Conservation (phyloP, 2,888 invertebrate genomes). For the Tenthredo mesomela region DNA sequence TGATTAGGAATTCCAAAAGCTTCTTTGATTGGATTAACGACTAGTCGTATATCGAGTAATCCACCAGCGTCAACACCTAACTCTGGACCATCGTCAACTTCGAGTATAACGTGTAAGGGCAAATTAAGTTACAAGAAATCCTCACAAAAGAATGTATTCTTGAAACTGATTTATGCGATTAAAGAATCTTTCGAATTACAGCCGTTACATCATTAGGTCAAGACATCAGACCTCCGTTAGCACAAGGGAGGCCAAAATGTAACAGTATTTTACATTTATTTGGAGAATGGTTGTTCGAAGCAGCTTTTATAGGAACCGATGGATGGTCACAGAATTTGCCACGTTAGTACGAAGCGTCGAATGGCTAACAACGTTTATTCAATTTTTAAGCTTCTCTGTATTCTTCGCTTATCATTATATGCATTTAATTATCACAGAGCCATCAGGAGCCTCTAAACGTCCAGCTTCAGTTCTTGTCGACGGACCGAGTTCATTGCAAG, state of each 20-base stretch:
- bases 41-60: slow-evolving; percentile 85
- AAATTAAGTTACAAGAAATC: slow-evolving; percentile 40
- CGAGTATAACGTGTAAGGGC: slow-evolving; percentile 83
- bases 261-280: slow-evolving; percentile 97
- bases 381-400: slow-evolving; percentile 49
- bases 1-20: slow-evolving; percentile 88
- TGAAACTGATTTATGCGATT: not conserved
- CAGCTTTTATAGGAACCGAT: slow-evolving; percentile 93
- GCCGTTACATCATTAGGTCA: slow-evolving; percentile 82
- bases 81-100: slow-evolving; percentile 85
- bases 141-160: slow-evolving; percentile 36
- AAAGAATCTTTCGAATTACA: slow-evolving; percentile 71
- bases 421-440: slow-evolving; percentile 65
- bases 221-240: slow-evolving; percentile 84
- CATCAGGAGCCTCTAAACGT: slow-evolving; percentile 79
- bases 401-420: slow-evolving; percentile 44
- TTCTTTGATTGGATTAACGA: slow-evolving; percentile 89
- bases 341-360: slow-evolving; percentile 74
- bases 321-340: slow-evolving; percentile 80
- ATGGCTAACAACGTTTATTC: not conserved
- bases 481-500: slow-evolving; percentile 83
- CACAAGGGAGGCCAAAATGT: slow-evolving; percentile 91
- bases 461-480: slow-evolving; percentile 85
- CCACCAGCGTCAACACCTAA: slow-evolving; percentile 85
- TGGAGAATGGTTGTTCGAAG: slow-evolving; percentile 98